phyloP scores from a whole-genome alignment of 2,797 vertebrate species.

The Parotocinclus haroldoi region DNA sequence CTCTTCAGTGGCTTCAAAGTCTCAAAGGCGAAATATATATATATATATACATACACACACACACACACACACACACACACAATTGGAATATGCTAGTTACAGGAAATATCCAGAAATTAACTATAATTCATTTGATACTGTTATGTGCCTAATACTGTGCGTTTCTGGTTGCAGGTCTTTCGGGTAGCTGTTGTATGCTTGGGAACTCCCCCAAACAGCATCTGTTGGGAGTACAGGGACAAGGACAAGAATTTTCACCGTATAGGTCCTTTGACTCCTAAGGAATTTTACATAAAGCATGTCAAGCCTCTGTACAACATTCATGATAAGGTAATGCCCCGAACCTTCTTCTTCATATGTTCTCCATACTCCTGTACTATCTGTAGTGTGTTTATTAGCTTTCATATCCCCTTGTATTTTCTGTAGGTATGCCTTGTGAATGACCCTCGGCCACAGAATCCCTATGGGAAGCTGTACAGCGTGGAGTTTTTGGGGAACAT shows the following conservation, averaged over 20 bases:
- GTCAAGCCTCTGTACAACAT: constrained; percentile 93
- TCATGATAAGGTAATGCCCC: constrained; percentile 83
- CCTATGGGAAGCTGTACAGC: constrained; percentile 85
- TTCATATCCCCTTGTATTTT: background rate
- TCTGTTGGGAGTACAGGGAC: constrained; percentile 95
- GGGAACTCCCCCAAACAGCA: constrained; percentile 90
- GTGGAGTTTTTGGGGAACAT: constrained; percentile 95
- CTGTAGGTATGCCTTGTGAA: constrained; percentile 91
- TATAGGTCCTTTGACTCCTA: constrained; percentile 84
- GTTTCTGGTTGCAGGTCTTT: constrained; percentile 76
- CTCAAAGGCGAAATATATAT: too few relatives aligned
- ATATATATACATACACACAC: too few relatives aligned
- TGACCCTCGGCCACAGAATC: constrained; percentile 90
- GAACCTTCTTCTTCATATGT: background rate
- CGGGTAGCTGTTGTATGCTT: constrained; percentile 91
- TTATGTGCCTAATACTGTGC: too few relatives aligned
- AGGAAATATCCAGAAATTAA: too few relatives aligned
- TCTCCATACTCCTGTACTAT: too few relatives aligned
- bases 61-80: too few relatives aligned
- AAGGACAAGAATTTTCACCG: constrained; percentile 96
- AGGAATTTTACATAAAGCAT: constrained; percentile 89
- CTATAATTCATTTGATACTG: too few relatives aligned
- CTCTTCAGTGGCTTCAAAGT: too few relatives aligned
- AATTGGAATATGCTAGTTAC: too few relatives aligned
- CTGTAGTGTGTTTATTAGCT: background rate